Conservation (phyloP, 2,888 invertebrate species). For the Athalia rosae region DNA sequence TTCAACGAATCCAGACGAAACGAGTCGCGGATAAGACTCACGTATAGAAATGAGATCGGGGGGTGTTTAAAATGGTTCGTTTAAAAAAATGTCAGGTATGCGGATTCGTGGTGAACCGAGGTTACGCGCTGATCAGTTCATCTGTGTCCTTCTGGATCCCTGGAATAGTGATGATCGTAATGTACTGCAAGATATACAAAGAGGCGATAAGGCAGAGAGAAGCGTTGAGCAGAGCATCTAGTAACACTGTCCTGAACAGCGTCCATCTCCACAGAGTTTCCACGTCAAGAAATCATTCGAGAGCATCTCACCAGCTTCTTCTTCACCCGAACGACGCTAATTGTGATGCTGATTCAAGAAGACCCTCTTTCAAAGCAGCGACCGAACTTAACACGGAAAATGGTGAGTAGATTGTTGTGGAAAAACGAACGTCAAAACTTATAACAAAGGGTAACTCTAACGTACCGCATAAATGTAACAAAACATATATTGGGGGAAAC, state of each 20-base stretch:
- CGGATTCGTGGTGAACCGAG: slow-evolving; percentile 88
- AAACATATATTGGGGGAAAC: no score
- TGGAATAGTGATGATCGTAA: slow-evolving; percentile 92
- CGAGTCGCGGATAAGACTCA: no score
- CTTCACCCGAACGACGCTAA: slow-evolving; percentile 65
- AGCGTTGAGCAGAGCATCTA: slow-evolving; percentile 87
- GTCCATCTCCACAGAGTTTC: slow-evolving; percentile 88
- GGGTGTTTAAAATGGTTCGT: not conserved
- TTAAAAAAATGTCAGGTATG: slow-evolving; percentile 75
- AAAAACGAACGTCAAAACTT: not conserved
- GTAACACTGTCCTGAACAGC: slow-evolving; percentile 88
- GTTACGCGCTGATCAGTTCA: slow-evolving; percentile 91
- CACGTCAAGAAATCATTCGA: slow-evolving; percentile 79
- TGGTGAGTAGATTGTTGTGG: slow-evolving; percentile 76
- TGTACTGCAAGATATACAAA: slow-evolving; percentile 89
- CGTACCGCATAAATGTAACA: not conserved
- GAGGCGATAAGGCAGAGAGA: slow-evolving; percentile 89
- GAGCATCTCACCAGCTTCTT: slow-evolving; percentile 67
- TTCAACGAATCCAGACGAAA: no score
- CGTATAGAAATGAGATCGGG: no score
- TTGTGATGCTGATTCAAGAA: slow-evolving; percentile 56
- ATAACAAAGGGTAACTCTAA: not conserved
- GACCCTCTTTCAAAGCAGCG: slow-evolving; percentile 76
- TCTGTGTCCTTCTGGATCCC: slow-evolving; percentile 96
- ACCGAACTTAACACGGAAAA: slow-evolving; percentile 82